These are phyloP conservation scores for Drosophila melanica DNA, from an alignment of 1,140 invertebrate genomes.

Conservation along the genomic window DNA sequence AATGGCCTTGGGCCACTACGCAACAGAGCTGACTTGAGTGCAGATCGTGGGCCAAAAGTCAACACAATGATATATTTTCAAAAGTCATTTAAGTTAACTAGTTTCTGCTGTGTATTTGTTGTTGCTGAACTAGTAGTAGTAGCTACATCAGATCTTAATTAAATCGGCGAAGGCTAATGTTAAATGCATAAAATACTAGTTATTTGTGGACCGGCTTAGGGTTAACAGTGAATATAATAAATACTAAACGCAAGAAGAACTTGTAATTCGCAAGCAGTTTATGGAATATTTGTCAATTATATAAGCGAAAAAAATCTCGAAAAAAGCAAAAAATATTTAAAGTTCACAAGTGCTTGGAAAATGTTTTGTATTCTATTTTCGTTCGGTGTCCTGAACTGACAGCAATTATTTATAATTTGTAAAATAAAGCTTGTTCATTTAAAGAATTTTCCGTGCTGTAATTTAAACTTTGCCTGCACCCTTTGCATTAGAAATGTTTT, in stretches of 20 bases:
- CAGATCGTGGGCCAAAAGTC: conserved; percentile 12
- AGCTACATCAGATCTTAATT: background rate
- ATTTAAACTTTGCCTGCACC: background rate
- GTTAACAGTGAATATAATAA: background rate
- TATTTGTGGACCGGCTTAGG: conserved; percentile 1
- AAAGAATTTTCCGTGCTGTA: background rate
- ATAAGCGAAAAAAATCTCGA: background rate
- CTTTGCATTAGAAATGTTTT: conserved; percentile 34
- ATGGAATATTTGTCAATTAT: background rate
- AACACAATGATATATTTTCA: conserved; percentile 1
- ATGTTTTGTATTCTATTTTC: too few species aligned
- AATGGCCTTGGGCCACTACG: conserved; percentile 69
- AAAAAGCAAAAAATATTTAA: too few species aligned
- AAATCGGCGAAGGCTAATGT: background rate
- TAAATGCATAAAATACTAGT: background rate
- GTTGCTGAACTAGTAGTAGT: background rate
- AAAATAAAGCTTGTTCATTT: background rate
- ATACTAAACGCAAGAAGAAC: background rate
- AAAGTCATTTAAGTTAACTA: conserved; percentile 30
- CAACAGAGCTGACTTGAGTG: conserved; percentile 20
- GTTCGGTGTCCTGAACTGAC: too few species aligned
- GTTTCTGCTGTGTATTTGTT: conserved; percentile 15
- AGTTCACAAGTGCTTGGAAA: too few species aligned
- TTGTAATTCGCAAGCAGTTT: conserved; percentile 9
- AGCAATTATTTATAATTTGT: background rate